phyloP scores from a whole-genome alignment of 2,113 vertebrate genomes.

The Chaetops frenatus region DNA sequence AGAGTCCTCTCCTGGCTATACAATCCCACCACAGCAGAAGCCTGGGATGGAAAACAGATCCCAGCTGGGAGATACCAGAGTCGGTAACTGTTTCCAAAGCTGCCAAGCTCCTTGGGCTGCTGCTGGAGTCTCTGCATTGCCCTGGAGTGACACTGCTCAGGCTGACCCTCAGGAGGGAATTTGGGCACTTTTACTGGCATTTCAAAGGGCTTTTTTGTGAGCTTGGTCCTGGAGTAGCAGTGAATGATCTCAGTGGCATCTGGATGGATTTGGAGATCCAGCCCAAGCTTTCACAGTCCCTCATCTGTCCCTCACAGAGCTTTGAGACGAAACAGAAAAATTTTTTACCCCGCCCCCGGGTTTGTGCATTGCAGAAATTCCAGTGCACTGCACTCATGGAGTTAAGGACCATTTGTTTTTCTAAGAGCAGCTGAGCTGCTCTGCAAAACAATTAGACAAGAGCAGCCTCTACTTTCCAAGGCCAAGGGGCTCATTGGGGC shows the following conservation, averaged over 20 bases:
- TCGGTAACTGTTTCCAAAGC: neutral
- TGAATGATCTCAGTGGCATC: neutral
- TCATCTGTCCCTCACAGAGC: neutral
- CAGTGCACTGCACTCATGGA: accelerated
- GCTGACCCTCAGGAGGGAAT: neutral
- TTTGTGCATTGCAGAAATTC: conserved; percentile 12
- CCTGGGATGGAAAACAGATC: neutral
- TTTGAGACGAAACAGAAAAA: neutral
- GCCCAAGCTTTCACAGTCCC: neutral
- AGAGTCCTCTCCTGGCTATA: neutral
- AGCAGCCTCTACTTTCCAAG: neutral
- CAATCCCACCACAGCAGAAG: neutral
- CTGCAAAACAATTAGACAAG: neutral
- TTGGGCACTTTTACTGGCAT: neutral
- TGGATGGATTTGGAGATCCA: neutral
- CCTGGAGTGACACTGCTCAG: neutral
- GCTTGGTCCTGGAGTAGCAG: neutral
- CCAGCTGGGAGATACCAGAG: neutral
- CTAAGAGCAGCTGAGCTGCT: neutral
- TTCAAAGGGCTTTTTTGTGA: neutral
- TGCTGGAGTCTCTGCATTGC: neutral
- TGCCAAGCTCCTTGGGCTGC: neutral
- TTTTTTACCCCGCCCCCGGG: neutral
- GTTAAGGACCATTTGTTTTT: neutral
- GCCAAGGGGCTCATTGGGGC: neutral